Evolutionary conservation across 2,888 invertebrate genomes (phyloP), one percentile per base, ranked within the genome.

Genomic region (Cryptus armator): DNA sequence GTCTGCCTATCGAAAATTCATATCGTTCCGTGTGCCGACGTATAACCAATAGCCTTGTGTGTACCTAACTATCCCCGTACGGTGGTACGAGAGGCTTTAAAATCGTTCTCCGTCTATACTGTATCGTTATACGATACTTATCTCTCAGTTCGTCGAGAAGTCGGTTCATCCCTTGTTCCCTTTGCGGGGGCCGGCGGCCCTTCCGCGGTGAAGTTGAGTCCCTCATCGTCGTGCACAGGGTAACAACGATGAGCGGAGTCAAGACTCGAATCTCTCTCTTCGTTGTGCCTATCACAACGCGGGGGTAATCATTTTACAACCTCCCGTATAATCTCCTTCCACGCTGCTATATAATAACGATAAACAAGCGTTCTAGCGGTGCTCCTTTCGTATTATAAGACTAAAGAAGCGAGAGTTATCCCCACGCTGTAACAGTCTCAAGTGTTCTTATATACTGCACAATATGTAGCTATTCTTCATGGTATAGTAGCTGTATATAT

Each of bases 331-430:
- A 91, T 90, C 88, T 90, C 80, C 84, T 85, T 85, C 85, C 80
- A 76, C 81, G 83, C 85, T 85, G 87, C 88, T 89, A 86, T 88
- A 88, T 90, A 91, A 91, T 90, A 89, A 88, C 88, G 90, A 91
- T 92, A 91, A 91, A 92, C 90, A 90, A 90, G 87, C 90, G 89
- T 90, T 90, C 89, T 90, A 90, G 87, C 86, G 71, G 74, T 88
- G 87, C 88, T 83, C 87, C 83, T 86, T 88, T 87, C 78, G 86
- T 66, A 82, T 82, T 79, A 79, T 62, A 79, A 76, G 70, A 81
- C 81, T 78, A 78, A 85, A 81, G 77, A 81, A 85, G 64, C 77
- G 62, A 66, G 76, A 66, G 76, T 51, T 66, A 24, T 53, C n/a
- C n/a, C n/a, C 62, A 29, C 14, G 51, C 66, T 24, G 29, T 37